Evolutionary conservation across 2,113 vertebrate genomes (phyloP).

Genomic region (Hippocampus barbouri): DNA sequence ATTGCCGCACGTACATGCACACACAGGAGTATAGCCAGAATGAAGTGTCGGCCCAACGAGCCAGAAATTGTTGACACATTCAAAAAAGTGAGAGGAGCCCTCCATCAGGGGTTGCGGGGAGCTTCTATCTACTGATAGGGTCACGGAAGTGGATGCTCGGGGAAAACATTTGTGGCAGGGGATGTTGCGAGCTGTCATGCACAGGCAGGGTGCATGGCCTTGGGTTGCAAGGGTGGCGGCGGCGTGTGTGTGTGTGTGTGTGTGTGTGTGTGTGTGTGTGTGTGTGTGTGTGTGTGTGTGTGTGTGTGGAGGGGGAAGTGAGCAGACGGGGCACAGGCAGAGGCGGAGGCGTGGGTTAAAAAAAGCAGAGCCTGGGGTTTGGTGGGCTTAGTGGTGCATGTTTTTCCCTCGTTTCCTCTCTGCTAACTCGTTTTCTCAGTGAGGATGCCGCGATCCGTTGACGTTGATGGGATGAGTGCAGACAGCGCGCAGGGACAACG

Average conservation of each 20-base stretch:
- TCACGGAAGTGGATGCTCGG: conserved; percentile 78
- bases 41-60: conserved; percentile 76
- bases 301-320: conserved; percentile 3
- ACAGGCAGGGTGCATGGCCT: conserved; percentile 74
- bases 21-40: conserved; percentile 59
- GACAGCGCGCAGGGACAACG: conserved; percentile 69
- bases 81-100: conserved; percentile 77
- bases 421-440: conserved; percentile 45
- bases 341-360: conserved; percentile 56
- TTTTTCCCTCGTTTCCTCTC: conserved; percentile 31
- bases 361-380: conserved; percentile 79
- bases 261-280: conserved; percentile 10
- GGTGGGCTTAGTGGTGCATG: conserved; percentile 74
- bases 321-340: conserved; percentile 33
- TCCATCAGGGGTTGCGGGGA: conserved; percentile 72
- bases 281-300: conserved; percentile 8
- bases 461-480: conserved; percentile 67
- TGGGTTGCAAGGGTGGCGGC: conserved; percentile 61
- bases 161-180: conserved; percentile 81
- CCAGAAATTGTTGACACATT: conserved; percentile 85
- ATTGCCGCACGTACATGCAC: background rate
- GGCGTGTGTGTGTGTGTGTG: conserved; percentile 3
- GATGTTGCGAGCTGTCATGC: conserved; percentile 73
- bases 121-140: conserved; percentile 79
- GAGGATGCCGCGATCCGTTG: conserved; percentile 50